These are phyloP conservation scores for Rhagoletis pomonella DNA, from an alignment of 1,140 invertebrate genomes.

Conservation along the genomic window DNA sequence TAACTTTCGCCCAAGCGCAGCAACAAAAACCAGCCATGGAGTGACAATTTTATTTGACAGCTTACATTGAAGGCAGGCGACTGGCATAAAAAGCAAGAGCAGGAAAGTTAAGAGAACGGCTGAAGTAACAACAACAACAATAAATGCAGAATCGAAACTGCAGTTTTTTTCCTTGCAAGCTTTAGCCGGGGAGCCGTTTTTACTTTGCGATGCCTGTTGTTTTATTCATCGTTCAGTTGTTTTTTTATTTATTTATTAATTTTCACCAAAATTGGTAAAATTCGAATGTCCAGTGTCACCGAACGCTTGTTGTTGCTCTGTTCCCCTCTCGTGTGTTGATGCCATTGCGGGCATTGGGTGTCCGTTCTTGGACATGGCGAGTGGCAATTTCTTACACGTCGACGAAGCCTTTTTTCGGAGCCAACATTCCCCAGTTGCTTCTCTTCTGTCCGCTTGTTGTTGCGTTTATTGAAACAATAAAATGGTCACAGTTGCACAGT, in stretches of 20 bases:
- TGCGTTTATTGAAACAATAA: conserved; percentile 43
- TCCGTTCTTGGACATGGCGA: neutral
- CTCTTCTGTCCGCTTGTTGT: neutral
- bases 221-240: neutral
- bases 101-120: neutral
- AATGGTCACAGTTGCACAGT: conserved; percentile 37
- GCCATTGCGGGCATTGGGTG: neutral
- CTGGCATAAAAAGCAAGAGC: neutral
- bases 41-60: conserved; percentile 48
- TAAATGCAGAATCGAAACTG: neutral
- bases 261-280: conserved; percentile 52
- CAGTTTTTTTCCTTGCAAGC: neutral
- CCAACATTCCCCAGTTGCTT: neutral
- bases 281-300: conserved; percentile 36
- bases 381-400: neutral
- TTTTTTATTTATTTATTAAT: conserved; percentile 37
- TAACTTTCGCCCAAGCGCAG: neutral
- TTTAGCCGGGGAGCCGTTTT: neutral
- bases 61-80: conserved; percentile 21
- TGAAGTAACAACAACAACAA: neutral
- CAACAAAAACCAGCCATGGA: neutral
- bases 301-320: neutral
- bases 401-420: neutral
- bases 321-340: neutral
- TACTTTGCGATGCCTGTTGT: conserved; percentile 33